Percentiles rank a stretch among this genome's conserved stretches.
These are phyloP conservation scores for Tineola bisselliella DNA, from an alignment of 2,888 invertebrate species.

Conservation along the genomic window DNA sequence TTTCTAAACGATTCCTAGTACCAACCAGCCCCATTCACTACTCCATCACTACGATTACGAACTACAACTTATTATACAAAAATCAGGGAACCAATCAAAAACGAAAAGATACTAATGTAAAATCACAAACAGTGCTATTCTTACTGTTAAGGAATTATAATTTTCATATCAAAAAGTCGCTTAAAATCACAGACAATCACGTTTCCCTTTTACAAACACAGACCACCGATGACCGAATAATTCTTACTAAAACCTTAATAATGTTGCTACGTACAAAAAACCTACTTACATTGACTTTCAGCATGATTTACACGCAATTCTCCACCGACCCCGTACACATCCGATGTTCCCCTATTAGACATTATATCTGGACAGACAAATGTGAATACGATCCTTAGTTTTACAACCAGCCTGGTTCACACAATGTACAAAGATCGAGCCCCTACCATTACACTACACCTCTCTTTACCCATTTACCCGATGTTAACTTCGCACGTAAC, in stretches of 20 bases:
- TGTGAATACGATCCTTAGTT: constrained; percentile 33
- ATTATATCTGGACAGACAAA: constrained; percentile 18
- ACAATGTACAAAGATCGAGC: constrained; percentile 24
- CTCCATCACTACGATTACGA: constrained; percentile 35
- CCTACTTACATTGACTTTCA: constrained; percentile 33
- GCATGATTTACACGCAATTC: background rate
- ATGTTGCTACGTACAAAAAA: constrained; percentile 59
- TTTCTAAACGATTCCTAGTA: constrained; percentile 3
- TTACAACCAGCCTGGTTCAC: constrained; percentile 66
- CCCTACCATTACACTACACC: background rate
- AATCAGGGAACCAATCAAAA: background rate
- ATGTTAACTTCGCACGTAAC: constrained; percentile 1
- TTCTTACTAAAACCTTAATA: constrained; percentile 58
- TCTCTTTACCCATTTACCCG: background rate
- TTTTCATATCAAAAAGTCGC: constrained; percentile 68
- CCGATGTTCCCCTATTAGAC: background rate
- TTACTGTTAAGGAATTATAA: constrained; percentile 62
- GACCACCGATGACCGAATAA: constrained; percentile 55
- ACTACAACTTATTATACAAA: constrained; percentile 37
- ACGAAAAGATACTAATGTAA: constrained; percentile 52
- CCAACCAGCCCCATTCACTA: constrained; percentile 41
- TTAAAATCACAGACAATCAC: constrained; percentile 71
- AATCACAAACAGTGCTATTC: constrained; percentile 69
- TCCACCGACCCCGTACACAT: constrained; percentile 18
- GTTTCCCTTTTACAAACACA: constrained; percentile 63